Percentiles rank a stretch among this genome's conserved stretches.
phyloP scores from a whole-genome alignment of 1,140 invertebrate genomes.

The Polypedilum pembai region DNA sequence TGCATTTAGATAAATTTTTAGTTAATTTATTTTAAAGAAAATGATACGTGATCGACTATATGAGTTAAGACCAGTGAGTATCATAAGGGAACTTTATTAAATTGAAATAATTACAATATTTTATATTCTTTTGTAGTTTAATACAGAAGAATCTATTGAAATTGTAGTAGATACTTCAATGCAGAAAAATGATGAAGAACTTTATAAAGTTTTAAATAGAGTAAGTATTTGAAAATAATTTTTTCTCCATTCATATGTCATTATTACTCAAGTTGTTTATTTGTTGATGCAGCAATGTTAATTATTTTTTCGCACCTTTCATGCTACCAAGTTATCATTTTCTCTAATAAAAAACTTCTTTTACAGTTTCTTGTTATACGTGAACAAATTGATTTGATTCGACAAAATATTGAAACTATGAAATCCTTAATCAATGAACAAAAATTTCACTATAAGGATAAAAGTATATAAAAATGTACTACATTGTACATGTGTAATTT shows the following conservation, averaged over 20 bases:
- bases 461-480: not conserved
- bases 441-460: slow-evolving; percentile 21
- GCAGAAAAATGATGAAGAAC: not conserved
- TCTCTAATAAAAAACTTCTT: not conserved
- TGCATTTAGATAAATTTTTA: not conserved
- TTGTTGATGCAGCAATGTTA: not conserved
- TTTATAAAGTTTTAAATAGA: not conserved
- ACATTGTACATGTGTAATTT: no score
- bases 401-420: not conserved
- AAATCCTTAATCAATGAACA: not conserved
- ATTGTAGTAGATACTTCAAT: not conserved
- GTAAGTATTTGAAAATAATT: not conserved
- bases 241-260: not conserved
- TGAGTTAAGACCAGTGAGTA: slow-evolving; percentile 10
- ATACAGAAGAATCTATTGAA: not conserved
- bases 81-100: not conserved
- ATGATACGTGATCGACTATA: not conserved
- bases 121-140: not conserved
- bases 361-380: slow-evolving; percentile 12
- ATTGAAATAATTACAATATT: not conserved
- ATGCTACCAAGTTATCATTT: not conserved
- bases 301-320: not conserved
- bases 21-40: not conserved
- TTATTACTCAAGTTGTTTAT: not conserved
- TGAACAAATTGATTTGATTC: not conserved